Conservation (phyloP, 2,797 vertebrate species). For the Squalus acanthias region DNA sequence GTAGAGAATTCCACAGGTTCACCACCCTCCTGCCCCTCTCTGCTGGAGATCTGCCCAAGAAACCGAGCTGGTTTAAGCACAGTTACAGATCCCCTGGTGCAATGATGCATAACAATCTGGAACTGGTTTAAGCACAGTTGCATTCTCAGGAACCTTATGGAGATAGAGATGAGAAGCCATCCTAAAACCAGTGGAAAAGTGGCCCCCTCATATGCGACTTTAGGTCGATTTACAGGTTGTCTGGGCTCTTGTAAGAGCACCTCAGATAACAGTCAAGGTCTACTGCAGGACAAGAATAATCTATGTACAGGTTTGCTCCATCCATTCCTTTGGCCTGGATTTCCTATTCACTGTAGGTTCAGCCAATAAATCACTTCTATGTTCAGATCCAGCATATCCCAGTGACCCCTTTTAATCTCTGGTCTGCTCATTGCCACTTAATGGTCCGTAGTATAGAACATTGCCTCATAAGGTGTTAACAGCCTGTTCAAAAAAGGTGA, state of each 20-base stretch:
- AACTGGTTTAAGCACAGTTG: not conserved
- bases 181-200: not conserved
- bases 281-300: not conserved
- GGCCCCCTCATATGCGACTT: not conserved
- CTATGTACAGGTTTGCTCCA: not conserved
- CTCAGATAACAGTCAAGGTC: not conserved
- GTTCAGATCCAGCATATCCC: not conserved
- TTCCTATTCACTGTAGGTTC: not conserved
- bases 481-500: not conserved
- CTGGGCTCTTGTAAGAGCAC: not conserved
- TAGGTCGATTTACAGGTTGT: not conserved
- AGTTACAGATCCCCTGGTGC: not conserved
- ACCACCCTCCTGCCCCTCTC: not conserved
- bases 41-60: no score
- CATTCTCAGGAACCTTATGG: not conserved
- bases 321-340: not conserved
- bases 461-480: not conserved
- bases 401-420: not conserved
- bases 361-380: not conserved
- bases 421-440: not conserved
- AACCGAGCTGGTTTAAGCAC: not conserved
- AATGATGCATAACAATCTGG: not conserved
- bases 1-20: no score
- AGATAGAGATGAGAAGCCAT: not conserved
- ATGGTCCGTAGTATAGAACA: not conserved